phyloP scores from a whole-genome alignment of 2,113 vertebrate genomes.

The Guaruba guarouba region DNA sequence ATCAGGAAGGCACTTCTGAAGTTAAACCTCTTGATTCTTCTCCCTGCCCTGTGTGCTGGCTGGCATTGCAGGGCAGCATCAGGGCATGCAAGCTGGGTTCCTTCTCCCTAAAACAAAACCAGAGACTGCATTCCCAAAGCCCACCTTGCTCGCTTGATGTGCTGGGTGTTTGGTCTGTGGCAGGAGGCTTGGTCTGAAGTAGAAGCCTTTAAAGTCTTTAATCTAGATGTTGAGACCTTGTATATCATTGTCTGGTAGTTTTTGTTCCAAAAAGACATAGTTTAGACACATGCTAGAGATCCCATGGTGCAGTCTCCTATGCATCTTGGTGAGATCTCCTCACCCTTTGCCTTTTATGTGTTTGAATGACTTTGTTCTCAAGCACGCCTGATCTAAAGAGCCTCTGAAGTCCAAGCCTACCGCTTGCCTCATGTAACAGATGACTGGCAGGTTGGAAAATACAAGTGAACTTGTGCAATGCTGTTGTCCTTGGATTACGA shows the following conservation, averaged over 20 bases:
- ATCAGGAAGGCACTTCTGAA: not conserved
- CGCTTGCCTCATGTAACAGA: not conserved
- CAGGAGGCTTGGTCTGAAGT: not conserved
- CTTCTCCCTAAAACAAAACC: not conserved
- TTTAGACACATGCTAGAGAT: not conserved
- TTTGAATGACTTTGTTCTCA: not conserved
- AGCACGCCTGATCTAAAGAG: not conserved
- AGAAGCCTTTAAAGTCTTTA: not conserved
- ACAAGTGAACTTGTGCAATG: not conserved
- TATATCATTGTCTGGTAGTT: not conserved
- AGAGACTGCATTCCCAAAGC: not conserved
- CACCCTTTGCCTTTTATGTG: not conserved
- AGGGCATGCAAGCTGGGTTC: not conserved
- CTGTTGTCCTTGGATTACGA: not conserved
- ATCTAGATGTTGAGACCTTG: not conserved
- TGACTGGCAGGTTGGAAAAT: not conserved
- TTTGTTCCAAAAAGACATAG: not conserved
- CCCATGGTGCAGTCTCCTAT: not conserved
- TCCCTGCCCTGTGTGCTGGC: not conserved
- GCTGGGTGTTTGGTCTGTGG: not conserved
- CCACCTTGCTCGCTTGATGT: rapidly evolving
- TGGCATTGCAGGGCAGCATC: not conserved
- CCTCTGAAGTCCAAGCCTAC: not conserved
- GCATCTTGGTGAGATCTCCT: not conserved
- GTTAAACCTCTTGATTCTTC: not conserved